These are phyloP conservation scores for Camelus dromedarius DNA, from an alignment of 2,113 vertebrate species.

Conservation along the genomic window DNA sequence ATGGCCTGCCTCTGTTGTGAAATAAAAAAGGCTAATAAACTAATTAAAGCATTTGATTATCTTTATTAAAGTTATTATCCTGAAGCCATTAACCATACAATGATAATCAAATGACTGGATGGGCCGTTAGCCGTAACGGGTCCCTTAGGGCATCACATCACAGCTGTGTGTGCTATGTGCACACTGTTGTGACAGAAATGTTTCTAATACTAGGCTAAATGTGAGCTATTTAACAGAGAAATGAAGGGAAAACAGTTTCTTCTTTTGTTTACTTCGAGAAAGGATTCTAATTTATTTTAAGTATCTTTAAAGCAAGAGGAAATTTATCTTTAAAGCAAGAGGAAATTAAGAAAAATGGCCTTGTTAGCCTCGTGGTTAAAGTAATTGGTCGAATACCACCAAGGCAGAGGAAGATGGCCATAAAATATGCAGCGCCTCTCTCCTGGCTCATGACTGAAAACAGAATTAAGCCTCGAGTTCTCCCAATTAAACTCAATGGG, in stretches of 20 bases:
- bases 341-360: slow-evolving; percentile 1
- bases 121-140: slow-evolving; percentile 52
- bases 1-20: slow-evolving; percentile 32
- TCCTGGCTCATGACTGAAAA: background rate
- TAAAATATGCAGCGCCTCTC: background rate
- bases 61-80: slow-evolving; percentile 74
- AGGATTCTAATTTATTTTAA: slow-evolving; percentile 34
- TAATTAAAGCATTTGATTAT: slow-evolving; percentile 72
- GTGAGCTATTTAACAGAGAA: slow-evolving; percentile 24
- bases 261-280: slow-evolving; percentile 36
- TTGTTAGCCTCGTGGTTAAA: background rate
- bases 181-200: slow-evolving; percentile 10
- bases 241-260: background rate
- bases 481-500: background rate
- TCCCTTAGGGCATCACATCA: slow-evolving; percentile 46
- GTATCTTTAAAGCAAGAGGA: background rate
- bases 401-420: background rate
- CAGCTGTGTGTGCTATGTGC: background rate
- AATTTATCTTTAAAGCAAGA: background rate
- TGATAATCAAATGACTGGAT: slow-evolving; percentile 75
- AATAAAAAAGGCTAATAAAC: slow-evolving; percentile 61
- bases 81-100: slow-evolving; percentile 64
- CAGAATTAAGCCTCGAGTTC: background rate
- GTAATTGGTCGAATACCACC: slow-evolving; percentile 8
- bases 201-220: slow-evolving; percentile 26